Conservation (phyloP, 2,797 vertebrate species). For the Parauchenoglanis punctatus region DNA sequence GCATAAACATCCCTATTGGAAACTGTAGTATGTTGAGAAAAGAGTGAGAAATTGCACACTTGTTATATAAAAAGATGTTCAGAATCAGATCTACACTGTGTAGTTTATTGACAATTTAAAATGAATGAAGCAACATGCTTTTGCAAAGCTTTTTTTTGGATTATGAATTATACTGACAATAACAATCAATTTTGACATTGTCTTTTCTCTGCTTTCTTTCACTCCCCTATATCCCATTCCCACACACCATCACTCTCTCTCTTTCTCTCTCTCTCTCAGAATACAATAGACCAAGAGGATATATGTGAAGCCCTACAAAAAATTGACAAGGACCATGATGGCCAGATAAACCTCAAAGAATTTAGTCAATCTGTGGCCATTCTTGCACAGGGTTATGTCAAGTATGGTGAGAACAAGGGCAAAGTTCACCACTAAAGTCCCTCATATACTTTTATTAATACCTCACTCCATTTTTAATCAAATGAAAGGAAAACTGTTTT, state of each 20-base stretch:
- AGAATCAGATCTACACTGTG: not conserved
- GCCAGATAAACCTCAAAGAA: constrained; percentile 72
- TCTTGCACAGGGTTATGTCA: constrained; percentile 65
- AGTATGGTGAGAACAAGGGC: constrained; percentile 43
- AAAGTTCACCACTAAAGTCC: not conserved
- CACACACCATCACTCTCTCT: not conserved
- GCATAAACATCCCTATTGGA: not conserved
- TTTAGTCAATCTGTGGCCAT: constrained; percentile 67
- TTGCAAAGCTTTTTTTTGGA: not conserved
- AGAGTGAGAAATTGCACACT: not conserved
- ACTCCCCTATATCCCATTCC: not conserved
- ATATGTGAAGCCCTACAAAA: constrained; percentile 65
- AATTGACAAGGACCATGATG: constrained; percentile 74
- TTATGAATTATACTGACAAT: not conserved
- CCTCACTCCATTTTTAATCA: not conserved
- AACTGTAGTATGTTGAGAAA: not conserved
- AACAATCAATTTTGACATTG: not conserved
- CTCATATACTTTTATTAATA: not conserved
- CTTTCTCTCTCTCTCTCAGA: constrained; percentile 55
- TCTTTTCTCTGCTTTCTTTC: not conserved
- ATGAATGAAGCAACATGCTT: not conserved
- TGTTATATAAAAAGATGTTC: not conserved
- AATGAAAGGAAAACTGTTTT: not conserved
- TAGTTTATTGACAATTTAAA: not conserved
- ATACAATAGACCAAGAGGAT: constrained; percentile 62